These are phyloP conservation scores for Anguilla pacifica DNA, from an alignment of 2,797 vertebrate species.

Conservation along the genomic window DNA sequence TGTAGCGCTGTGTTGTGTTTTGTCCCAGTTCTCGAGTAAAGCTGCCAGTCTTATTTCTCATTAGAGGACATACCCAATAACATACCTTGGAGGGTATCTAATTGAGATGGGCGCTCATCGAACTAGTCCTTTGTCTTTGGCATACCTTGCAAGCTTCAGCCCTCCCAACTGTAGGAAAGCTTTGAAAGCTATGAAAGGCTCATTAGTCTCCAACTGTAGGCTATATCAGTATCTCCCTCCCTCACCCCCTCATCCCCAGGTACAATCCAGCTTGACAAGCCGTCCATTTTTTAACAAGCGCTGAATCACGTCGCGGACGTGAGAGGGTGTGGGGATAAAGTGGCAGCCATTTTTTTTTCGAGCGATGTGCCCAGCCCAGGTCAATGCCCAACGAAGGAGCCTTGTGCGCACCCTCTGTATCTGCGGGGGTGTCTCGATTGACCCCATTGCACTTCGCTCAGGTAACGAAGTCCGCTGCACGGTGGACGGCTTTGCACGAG, in stretches of 20 bases:
- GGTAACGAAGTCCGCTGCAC: neutral
- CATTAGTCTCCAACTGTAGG: neutral
- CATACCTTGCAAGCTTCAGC: neutral
- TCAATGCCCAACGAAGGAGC: neutral
- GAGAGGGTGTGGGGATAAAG: neutral
- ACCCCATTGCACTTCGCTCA: neutral
- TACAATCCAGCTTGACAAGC: conserved; percentile 23
- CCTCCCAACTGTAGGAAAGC: neutral
- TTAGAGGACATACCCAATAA: neutral
- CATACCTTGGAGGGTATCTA: neutral
- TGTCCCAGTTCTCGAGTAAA: neutral
- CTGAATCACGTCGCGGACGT: conserved; percentile 23
- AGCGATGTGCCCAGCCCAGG: neutral
- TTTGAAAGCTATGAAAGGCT: neutral
- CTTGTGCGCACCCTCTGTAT: neutral
- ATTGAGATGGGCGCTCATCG: neutral
- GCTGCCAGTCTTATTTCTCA: neutral
- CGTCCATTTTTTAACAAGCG: conserved; percentile 25
- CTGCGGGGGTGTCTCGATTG: neutral
- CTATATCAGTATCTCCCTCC: neutral
- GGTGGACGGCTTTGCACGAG: conserved; percentile 27
- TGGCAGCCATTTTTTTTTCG: neutral
- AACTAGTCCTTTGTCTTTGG: neutral
- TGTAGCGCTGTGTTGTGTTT: neutral
- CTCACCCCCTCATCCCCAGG: conserved; percentile 13